Conservation (phyloP, 1,140 invertebrate genomes). For the Nephila pilipes region DNA sequence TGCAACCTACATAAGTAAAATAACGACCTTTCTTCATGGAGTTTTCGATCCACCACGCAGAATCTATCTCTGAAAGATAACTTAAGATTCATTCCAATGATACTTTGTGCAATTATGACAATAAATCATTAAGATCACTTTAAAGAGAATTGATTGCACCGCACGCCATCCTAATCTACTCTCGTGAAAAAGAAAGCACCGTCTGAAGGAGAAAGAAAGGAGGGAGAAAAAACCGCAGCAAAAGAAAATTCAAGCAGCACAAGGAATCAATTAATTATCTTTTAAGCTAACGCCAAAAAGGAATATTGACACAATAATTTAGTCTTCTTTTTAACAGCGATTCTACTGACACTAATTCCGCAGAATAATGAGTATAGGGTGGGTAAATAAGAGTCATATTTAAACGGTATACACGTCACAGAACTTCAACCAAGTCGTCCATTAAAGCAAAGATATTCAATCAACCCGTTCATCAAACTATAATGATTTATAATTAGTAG, state of each 20-base stretch:
- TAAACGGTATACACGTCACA: conserved; percentile 61
- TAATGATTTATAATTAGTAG: conserved; percentile 73
- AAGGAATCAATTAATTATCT: conserved; percentile 59
- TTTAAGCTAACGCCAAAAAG: conserved; percentile 46
- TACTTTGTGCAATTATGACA: neutral
- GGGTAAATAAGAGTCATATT: conserved; percentile 60
- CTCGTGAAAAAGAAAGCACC: neutral
- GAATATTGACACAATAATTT: conserved; percentile 72
- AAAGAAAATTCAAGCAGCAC: neutral
- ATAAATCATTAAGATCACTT: neutral
- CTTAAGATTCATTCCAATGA: neutral
- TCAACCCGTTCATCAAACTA: conserved; percentile 61
- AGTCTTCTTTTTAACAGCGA: conserved; percentile 39
- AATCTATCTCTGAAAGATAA: neutral
- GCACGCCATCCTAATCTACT: neutral
- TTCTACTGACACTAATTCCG: conserved; percentile 71
- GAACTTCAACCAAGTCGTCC: conserved; percentile 65
- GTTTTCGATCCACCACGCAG: neutral
- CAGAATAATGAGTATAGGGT: conserved; percentile 33
- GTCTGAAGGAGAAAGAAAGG: neutral
- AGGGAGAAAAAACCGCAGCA: too few species aligned
- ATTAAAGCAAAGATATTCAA: conserved; percentile 63
- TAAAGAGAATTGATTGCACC: neutral
- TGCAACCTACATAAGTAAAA: too few species aligned
- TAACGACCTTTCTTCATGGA: too few species aligned